Percentiles rank a stretch among this genome's conserved stretches.
phyloP scores from a whole-genome alignment of 2,113 vertebrate genomes.

The Embiotoca jacksoni region DNA sequence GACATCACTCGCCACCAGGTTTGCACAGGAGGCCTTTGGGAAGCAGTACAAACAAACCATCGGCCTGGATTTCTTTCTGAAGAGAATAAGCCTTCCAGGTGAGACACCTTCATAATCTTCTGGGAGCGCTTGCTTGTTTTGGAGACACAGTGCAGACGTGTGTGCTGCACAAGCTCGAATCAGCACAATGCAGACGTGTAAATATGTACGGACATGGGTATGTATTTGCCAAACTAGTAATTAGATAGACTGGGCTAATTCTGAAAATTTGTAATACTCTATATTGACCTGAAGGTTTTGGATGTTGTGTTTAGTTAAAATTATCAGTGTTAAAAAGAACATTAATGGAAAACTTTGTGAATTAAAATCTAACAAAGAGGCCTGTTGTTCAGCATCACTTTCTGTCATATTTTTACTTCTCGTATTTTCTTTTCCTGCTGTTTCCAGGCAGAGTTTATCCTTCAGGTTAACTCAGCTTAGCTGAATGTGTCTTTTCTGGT shows the following conservation, averaged over 20 bases:
- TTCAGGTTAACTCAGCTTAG: slow-evolving; percentile 46
- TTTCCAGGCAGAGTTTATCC: slow-evolving; percentile 54
- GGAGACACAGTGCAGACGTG: slow-evolving; percentile 19
- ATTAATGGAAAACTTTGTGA: slow-evolving; percentile 5
- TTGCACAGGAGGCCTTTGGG: slow-evolving; percentile 99
- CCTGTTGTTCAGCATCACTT: slow-evolving; percentile 32
- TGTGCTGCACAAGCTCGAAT: slow-evolving; percentile 36
- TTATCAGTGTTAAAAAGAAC: slow-evolving; percentile 11
- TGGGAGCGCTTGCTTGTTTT: slow-evolving; percentile 49
- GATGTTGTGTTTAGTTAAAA: slow-evolving; percentile 25
- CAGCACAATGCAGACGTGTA: slow-evolving; percentile 12
- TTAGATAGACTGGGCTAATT: slow-evolving; percentile 1
- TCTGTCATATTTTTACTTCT: slow-evolving; percentile 39
- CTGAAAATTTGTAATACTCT: slow-evolving; percentile 8
- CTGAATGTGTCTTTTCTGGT: slow-evolving; percentile 77
- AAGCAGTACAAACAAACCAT: slow-evolving; percentile 99
- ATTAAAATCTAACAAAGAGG: slow-evolving; percentile 15
- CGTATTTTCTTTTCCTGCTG: slow-evolving; percentile 27
- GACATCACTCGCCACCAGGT: slow-evolving; percentile 96
- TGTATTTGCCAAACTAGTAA: not conserved
- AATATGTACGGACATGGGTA: slow-evolving; percentile 5
- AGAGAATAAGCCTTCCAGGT: slow-evolving; percentile 98
- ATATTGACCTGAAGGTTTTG: not conserved
- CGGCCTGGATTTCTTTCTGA: slow-evolving; percentile 99
- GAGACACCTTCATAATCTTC: slow-evolving; percentile 81